Conservation (phyloP, 2,888 invertebrate species). For the Cecidostiba fungosa region DNA sequence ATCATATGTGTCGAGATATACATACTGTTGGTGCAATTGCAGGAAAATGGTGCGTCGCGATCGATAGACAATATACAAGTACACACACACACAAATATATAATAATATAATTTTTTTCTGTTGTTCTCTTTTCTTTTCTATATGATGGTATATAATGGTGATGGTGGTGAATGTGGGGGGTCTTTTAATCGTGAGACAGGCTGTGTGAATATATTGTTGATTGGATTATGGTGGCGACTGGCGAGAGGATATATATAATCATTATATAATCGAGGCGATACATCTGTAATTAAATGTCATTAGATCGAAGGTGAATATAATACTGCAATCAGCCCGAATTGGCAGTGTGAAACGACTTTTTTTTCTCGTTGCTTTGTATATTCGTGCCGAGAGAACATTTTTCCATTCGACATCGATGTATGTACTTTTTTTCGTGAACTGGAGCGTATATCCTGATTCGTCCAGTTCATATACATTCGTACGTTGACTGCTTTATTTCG, state of each 20-base stretch:
- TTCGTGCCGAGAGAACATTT: slow-evolving; percentile 8
- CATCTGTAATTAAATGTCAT: slow-evolving; percentile 30
- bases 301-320: not conserved
- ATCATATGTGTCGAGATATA: not conserved
- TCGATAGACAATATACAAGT: slow-evolving; percentile 12
- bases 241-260: not conserved
- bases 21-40: slow-evolving; percentile 47
- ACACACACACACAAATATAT: slow-evolving; percentile 26
- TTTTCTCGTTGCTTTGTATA: not conserved
- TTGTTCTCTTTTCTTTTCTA: not conserved
- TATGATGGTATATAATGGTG: slow-evolving; percentile 15
- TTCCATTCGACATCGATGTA: slow-evolving; percentile 24
- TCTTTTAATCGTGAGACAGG: slow-evolving; percentile 16
- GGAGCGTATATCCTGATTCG: not conserved
- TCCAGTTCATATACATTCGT: not conserved
- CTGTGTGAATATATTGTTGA: not conserved
- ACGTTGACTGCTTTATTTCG: slow-evolving; percentile 3
- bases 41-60: slow-evolving; percentile 42
- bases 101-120: not conserved
- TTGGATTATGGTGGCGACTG: not conserved
- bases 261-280: not conserved
- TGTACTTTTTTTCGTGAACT: not conserved
- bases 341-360: not conserved
- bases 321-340: not conserved
- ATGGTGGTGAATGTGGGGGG: not conserved